Base-by-base conservation (phyloP, 2,888 invertebrate genomes). In the Hipparchia sbordonii region DNA sequence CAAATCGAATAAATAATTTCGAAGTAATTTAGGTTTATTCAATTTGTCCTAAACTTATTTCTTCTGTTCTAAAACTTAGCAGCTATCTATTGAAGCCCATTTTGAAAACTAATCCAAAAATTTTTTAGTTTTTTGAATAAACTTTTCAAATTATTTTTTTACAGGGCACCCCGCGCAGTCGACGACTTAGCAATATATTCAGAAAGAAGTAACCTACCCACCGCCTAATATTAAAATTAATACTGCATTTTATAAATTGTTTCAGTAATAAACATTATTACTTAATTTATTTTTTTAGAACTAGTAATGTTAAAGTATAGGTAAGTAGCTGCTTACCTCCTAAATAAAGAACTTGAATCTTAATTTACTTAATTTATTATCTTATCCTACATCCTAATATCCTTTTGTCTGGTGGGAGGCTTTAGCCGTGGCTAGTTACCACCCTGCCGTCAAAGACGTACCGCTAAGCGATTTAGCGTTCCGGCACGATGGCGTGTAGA, bases 141-240 rank as follows among this genome's bases (percentile, higher is more conserved):
- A 23, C 23, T 1, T 39, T 39, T 52, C 56, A 39, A 39, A 1
- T 39, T 74, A n/a, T 61, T 54, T 77, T 91, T 90, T 5, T 8
- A n/a, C 91, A 94, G 94, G 90, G 91, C 45, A 94, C 94, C 1
- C 95, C 95, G 12, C 91, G 94, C 74, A 86, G 88, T 77, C 87
- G 90, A 82, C 82, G 94, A 79, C 79, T 94, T 76, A 94, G 94
- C 81, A 92, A 85, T 52, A 69, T 95, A 77, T 95, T 95, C 85
- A 91, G 93, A 77, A 93, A 91, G 83, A 89, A 90, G 74, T 82
- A 74, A 79, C 13, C 6, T 67, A 56, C 13, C 67, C 59, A 51
- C 67, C 70, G 59, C 71, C 54, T 72, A 60, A 52, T 70, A 61
- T 5, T 39, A 51, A 9, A 66, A 73, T 69, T 59, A 69, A 62